phyloP scores from a whole-genome alignment of 2,888 invertebrate species.

The Acleris laterana region DNA sequence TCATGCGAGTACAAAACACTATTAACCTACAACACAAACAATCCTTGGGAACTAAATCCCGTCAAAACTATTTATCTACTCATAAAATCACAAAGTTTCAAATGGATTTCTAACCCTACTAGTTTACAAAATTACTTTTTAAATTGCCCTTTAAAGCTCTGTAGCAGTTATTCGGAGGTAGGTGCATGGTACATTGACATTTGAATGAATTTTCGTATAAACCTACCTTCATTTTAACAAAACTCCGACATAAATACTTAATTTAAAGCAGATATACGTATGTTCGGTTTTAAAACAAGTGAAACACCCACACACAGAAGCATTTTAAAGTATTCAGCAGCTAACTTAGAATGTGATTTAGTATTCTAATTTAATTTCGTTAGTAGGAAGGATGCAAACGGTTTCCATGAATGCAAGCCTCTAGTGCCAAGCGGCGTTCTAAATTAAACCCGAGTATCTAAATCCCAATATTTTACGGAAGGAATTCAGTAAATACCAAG shows the following conservation, averaged over 20 bases:
- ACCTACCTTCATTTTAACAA: conserved; percentile 16
- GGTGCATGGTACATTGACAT: conserved; percentile 21
- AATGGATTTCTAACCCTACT: too few species aligned
- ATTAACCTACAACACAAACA: too few species aligned
- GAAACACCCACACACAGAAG: too few species aligned
- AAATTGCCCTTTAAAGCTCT: conserved; percentile 32
- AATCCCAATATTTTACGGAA: conserved; percentile 27
- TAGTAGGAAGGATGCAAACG: conserved; percentile 18
- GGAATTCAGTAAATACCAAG: conserved; percentile 27
- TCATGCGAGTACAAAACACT: too few species aligned
- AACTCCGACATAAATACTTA: conserved; percentile 23
- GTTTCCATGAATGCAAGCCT: conserved; percentile 16
- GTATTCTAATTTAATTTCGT: conserved; percentile 29
- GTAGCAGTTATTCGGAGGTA: background rate
- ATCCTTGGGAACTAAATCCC: too few species aligned
- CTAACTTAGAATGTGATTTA: conserved; percentile 15
- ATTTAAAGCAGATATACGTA: conserved; percentile 15
- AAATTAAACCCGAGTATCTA: conserved; percentile 16
- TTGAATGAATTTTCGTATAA: too few species aligned
- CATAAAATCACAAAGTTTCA: too few species aligned
- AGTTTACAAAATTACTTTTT: conserved; percentile 22
- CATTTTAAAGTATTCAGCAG: background rate
- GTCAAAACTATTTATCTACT: too few species aligned
- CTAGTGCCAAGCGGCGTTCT: conserved; percentile 6
- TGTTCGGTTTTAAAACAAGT: background rate